Percentiles rank a stretch among this genome's conserved stretches.
Conservation (phyloP, 2,797 vertebrate species). For the Periophthalmus magnuspinnatus region DNA sequence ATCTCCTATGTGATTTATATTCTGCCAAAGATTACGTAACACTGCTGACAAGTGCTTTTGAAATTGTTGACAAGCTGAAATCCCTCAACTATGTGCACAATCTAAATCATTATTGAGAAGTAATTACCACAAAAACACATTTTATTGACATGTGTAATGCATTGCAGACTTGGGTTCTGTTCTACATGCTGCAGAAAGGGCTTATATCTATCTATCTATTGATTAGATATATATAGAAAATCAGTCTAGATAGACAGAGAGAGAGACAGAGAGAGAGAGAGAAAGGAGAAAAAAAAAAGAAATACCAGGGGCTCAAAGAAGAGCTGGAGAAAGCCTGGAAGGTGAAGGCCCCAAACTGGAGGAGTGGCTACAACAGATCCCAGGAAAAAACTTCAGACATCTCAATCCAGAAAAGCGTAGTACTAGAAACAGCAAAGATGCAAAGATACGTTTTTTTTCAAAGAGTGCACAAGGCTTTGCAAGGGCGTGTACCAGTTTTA, state of each 20-base stretch:
- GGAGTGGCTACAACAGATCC: too few species aligned
- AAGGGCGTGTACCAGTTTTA: constrained; percentile 46
- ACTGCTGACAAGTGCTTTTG: not conserved
- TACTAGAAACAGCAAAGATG: too few species aligned
- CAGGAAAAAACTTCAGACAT: too few species aligned
- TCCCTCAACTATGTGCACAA: not conserved
- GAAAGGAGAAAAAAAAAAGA: too few species aligned
- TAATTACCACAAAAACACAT: not conserved
- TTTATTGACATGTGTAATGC: constrained; percentile 1
- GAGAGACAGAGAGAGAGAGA: too few species aligned
- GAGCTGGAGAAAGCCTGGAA: too few species aligned
- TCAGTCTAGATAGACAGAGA: too few species aligned
- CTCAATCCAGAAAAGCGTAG: too few species aligned
- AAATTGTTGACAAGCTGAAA: not conserved
- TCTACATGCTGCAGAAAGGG: constrained; percentile 8
- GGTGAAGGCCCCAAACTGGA: too few species aligned
- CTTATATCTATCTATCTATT: too few species aligned
- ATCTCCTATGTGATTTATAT: not conserved
- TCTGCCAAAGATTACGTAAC: not conserved
- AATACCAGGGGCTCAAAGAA: too few species aligned
- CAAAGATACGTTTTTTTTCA: constrained; percentile 21
- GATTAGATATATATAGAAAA: too few species aligned
- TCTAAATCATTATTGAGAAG: not conserved
- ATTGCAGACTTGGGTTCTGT: constrained; percentile 23
- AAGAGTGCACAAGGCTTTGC: constrained; percentile 21